These are phyloP conservation scores for Limanda limanda DNA, from an alignment of 2,113 vertebrate species.

Conservation along the genomic window DNA sequence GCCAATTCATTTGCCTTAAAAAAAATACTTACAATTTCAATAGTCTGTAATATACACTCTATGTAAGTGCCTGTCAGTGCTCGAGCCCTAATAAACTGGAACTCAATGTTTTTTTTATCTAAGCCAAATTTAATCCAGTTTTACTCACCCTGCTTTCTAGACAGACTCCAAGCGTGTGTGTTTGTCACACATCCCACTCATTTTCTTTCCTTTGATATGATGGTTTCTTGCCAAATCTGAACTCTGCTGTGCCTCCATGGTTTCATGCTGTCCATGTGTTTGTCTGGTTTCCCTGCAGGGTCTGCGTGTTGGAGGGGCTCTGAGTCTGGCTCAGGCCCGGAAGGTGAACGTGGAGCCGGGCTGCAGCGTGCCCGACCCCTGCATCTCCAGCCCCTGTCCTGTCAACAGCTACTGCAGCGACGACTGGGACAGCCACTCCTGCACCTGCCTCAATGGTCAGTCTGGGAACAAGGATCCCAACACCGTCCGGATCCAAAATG, in stretches of 20 bases:
- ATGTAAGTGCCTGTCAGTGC: too few species aligned
- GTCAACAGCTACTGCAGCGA: conserved; percentile 90
- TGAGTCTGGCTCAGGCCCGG: conserved; percentile 83
- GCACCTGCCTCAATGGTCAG: conserved; percentile 90
- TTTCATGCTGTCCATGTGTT: not conserved
- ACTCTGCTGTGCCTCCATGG: not conserved
- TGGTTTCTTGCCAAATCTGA: not conserved
- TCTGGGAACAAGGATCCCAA: not conserved
- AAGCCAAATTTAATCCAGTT: too few species aligned
- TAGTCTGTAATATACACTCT: too few species aligned
- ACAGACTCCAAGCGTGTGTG: too few species aligned
- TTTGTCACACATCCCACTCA: too few species aligned
- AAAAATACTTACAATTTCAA: too few species aligned
- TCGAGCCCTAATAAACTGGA: too few species aligned
- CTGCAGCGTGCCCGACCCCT: conserved; percentile 89
- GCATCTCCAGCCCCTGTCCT: conserved; percentile 90
- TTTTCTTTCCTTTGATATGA: not conserved
- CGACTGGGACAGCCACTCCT: conserved; percentile 91
- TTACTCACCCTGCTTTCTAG: too few species aligned
- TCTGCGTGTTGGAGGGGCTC: conserved; percentile 83
- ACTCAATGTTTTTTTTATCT: not conserved
- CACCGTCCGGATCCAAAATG: too few species aligned
- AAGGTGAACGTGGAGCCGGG: conserved; percentile 88
- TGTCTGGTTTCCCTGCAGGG: conserved; percentile 79
- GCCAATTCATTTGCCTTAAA: too few species aligned